Conservation (phyloP, 2,797 vertebrate genomes). For the Danio kyathit region DNA sequence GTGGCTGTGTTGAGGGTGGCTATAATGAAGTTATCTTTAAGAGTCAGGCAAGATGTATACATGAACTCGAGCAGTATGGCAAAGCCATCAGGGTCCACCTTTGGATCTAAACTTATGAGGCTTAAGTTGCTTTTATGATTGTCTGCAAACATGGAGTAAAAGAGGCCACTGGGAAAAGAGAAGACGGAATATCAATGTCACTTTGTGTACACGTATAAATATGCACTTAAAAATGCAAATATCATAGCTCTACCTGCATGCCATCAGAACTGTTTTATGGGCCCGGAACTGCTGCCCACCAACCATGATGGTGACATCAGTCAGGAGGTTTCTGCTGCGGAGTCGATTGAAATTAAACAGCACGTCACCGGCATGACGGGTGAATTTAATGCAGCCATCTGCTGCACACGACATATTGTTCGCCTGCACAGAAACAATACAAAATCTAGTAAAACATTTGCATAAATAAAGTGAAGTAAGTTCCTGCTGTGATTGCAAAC, state of each 20-base stretch:
- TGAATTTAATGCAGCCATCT: slow-evolving; percentile 97
- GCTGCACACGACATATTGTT: slow-evolving; percentile 86
- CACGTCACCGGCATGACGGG: slow-evolving; percentile 92
- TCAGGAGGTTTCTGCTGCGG: slow-evolving; percentile 82
- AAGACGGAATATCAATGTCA: slow-evolving; percentile 6
- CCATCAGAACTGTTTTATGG: slow-evolving; percentile 95
- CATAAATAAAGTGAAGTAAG: not conserved
- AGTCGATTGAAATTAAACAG: slow-evolving; percentile 96
- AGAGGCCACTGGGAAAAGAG: slow-evolving; percentile 86
- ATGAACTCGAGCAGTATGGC: slow-evolving; percentile 96
- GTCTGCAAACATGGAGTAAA: slow-evolving; percentile 96
- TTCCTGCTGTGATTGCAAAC: too few relatives aligned
- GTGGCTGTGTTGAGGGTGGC: slow-evolving; percentile 91
- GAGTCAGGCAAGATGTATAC: slow-evolving; percentile 94
- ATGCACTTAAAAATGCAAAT: not conserved
- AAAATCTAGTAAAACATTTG: not conserved
- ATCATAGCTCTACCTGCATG: slow-evolving; percentile 86
- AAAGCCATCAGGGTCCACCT: slow-evolving; percentile 92
- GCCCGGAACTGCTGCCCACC: slow-evolving; percentile 90
- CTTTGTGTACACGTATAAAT: not conserved
- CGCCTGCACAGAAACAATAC: not conserved
- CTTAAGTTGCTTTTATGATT: slow-evolving; percentile 89
- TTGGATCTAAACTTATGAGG: slow-evolving; percentile 90
- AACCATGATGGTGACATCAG: slow-evolving; percentile 91
- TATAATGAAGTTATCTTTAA: slow-evolving; percentile 88